Conservation (phyloP, 2,113 vertebrate genomes). For the Bothrops jararaca region DNA sequence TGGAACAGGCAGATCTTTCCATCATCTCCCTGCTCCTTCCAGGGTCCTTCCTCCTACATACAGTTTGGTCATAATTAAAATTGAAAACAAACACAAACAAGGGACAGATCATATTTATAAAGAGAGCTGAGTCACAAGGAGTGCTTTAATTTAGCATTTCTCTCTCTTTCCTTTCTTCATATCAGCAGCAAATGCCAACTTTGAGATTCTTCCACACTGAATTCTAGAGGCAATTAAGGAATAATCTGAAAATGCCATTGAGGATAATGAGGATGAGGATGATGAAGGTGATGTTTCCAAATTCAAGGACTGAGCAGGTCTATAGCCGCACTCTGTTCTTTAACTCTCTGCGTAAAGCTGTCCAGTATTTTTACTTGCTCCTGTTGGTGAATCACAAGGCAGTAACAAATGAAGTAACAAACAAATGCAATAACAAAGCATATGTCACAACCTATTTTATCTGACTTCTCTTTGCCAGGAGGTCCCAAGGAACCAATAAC, state of each 20-base stretch:
- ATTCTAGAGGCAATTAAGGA: neutral
- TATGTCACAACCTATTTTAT: neutral
- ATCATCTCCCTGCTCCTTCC: neutral
- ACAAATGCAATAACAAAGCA: neutral
- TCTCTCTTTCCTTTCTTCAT: neutral
- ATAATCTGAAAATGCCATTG: neutral
- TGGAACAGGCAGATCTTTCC: neutral
- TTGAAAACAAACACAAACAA: neutral
- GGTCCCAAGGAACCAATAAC: neutral
- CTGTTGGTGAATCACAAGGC: neutral
- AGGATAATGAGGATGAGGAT: neutral
- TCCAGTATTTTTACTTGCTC: neutral
- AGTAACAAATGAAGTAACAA: neutral
- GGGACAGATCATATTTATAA: neutral
- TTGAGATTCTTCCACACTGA: neutral
- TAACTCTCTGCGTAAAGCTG: neutral
- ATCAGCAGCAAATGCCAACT: neutral
- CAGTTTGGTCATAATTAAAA: neutral
- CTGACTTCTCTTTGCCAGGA: neutral
- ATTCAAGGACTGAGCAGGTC: neutral
- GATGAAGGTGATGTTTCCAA: neutral
- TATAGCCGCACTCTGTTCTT: neutral
- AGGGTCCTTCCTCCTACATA: neutral
- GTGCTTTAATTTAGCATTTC: neutral
- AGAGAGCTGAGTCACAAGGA: neutral